Evolutionary conservation across 2,113 vertebrate genomes (phyloP).

Genomic region (Trematomus loennbergii): DNA sequence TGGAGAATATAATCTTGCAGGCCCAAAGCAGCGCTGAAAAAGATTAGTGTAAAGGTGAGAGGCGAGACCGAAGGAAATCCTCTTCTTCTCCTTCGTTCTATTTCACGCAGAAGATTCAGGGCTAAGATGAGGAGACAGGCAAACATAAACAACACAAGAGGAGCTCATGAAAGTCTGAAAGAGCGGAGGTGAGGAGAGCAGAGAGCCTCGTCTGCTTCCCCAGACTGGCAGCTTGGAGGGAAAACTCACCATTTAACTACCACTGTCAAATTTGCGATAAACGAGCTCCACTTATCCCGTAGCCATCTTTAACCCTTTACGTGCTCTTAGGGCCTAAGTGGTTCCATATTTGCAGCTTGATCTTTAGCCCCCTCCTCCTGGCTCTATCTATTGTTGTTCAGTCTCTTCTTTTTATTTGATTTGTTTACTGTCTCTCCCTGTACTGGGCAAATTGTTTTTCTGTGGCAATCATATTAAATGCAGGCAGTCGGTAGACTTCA

Average conservation of each 20-base stretch:
- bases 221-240: constrained; percentile 61
- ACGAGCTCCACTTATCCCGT: constrained; percentile 76
- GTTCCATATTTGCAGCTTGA: constrained; percentile 68
- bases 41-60: constrained; percentile 4
- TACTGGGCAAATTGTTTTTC: constrained; percentile 33
- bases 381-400: constrained; percentile 45
- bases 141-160: constrained; percentile 17
- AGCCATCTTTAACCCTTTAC: constrained; percentile 79
- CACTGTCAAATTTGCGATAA: constrained; percentile 76
- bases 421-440: constrained; percentile 18
- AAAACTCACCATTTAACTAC: constrained; percentile 72
- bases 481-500: constrained; percentile 31
- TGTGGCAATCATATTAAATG: constrained; percentile 35
- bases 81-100: constrained; percentile 21
- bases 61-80: constrained; percentile 13
- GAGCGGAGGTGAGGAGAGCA: constrained; percentile 27
- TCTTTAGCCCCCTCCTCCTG: constrained; percentile 43
- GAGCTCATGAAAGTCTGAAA: constrained; percentile 16
- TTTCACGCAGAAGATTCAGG: constrained; percentile 27
- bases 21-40: constrained; percentile 14
- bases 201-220: constrained; percentile 36
- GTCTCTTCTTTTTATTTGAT: constrained; percentile 39
- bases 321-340: constrained; percentile 62
- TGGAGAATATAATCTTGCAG: constrained; percentile 11
- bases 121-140: constrained; percentile 28